These are phyloP conservation scores for Theretra japonica DNA, from an alignment of 2,888 invertebrate genomes.

Conservation along the genomic window DNA sequence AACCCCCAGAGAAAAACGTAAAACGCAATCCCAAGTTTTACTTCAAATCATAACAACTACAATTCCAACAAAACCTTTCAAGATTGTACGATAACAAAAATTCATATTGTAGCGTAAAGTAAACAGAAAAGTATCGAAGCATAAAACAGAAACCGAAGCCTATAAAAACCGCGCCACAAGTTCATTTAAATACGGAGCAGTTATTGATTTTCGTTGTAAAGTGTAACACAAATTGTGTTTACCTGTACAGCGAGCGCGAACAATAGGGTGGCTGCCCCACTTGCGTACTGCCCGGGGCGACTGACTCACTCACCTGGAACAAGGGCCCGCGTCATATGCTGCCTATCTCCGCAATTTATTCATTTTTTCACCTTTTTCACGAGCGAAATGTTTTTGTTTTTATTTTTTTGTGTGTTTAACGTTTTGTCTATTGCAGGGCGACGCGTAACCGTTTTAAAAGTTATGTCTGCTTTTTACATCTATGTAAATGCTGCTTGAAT, in stretches of 20 bases:
- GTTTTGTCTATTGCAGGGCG: slow-evolving; percentile 1
- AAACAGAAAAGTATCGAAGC: background rate
- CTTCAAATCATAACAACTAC: too few relatives aligned
- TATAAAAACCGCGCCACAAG: slow-evolving; percentile 10
- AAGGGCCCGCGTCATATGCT: slow-evolving; percentile 59
- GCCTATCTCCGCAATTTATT: slow-evolving; percentile 48
- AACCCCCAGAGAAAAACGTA: too few relatives aligned
- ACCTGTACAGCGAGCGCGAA: slow-evolving; percentile 24
- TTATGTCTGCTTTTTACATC: slow-evolving; percentile 1
- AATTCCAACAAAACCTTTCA: background rate
- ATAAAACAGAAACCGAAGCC: background rate
- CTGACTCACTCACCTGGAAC: slow-evolving; percentile 73
- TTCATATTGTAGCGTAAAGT: background rate
- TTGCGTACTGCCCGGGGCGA: slow-evolving; percentile 51
- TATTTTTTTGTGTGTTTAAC: background rate
- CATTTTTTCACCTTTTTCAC: slow-evolving; percentile 43
- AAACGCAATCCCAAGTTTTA: too few relatives aligned
- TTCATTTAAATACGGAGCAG: slow-evolving; percentile 23
- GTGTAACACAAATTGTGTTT: slow-evolving; percentile 33
- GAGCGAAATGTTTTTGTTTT: background rate
- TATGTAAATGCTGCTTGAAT: slow-evolving; percentile 13
- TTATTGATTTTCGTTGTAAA: slow-evolving; percentile 45
- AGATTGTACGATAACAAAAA: background rate
- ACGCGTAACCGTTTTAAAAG: slow-evolving; percentile 2
- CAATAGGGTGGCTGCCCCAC: slow-evolving; percentile 45